phyloP scores from a whole-genome alignment of 1,140 invertebrate species.

The Trinorchestia longiramus region DNA sequence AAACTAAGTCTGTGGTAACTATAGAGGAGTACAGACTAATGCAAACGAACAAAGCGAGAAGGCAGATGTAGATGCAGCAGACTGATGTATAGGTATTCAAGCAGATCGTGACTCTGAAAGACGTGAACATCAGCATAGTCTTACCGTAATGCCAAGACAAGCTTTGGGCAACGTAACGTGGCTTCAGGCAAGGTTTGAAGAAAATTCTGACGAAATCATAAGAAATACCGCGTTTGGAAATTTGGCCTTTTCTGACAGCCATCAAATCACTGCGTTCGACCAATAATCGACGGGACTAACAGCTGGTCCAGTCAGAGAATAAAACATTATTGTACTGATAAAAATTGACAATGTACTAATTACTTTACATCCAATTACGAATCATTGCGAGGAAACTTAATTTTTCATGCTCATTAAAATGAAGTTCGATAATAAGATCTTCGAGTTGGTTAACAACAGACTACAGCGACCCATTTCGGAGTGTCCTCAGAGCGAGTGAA shows the following conservation, averaged over 20 bases:
- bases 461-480: background rate
- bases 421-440: background rate
- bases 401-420: background rate
- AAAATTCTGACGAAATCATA: background rate
- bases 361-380: too few relatives aligned
- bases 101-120: too few relatives aligned
- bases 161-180: too few relatives aligned
- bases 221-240: background rate
- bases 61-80: too few relatives aligned
- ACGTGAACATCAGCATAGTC: too few relatives aligned
- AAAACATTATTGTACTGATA: background rate
- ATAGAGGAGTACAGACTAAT: too few relatives aligned
- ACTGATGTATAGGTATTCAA: too few relatives aligned
- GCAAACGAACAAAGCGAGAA: too few relatives aligned
- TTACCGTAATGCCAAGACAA: too few relatives aligned
- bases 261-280: background rate
- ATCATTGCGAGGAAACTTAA: background rate
- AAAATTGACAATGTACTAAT: background rate
- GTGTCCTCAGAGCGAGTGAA: background rate
- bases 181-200: too few relatives aligned
- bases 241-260: background rate
- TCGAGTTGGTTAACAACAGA: background rate
- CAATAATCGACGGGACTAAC: too few relatives aligned
- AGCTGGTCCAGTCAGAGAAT: background rate
- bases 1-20: too few relatives aligned